phyloP scores from a whole-genome alignment of 2,888 invertebrate species.

The Leptopilina drosophilae region DNA sequence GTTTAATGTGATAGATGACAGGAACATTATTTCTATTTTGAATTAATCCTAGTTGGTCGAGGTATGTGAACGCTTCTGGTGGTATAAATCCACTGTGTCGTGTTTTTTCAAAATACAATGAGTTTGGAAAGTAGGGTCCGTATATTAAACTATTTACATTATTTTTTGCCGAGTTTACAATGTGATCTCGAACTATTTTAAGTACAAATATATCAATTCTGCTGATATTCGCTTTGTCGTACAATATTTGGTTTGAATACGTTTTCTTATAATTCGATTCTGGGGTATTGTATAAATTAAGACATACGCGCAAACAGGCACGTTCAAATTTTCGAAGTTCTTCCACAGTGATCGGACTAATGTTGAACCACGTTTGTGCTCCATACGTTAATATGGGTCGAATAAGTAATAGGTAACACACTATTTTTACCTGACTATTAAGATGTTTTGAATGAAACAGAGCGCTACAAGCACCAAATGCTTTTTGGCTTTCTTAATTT shows the following conservation, averaged over 20 bases:
- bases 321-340: slow-evolving; percentile 42
- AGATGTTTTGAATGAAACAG: slow-evolving; percentile 12
- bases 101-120: slow-evolving; percentile 22
- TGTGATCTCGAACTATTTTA: slow-evolving; percentile 30
- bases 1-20: not conserved
- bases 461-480: too few relatives aligned
- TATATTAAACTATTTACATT: slow-evolving; percentile 24
- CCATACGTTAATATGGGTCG: slow-evolving; percentile 43
- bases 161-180: not conserved
- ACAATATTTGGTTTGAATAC: slow-evolving; percentile 36
- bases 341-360: slow-evolving; percentile 42
- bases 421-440: slow-evolving; percentile 17
- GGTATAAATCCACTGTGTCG: slow-evolving; percentile 42
- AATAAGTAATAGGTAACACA: slow-evolving; percentile 18
- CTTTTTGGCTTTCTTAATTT: slow-evolving; percentile 55
- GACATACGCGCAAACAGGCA: slow-evolving; percentile 42
- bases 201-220: slow-evolving; percentile 38
- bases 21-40: not conserved
- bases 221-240: slow-evolving; percentile 37
- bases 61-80: slow-evolving; percentile 44
- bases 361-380: slow-evolving; percentile 46
- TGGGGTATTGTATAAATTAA: slow-evolving; percentile 33
- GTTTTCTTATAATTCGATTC: slow-evolving; percentile 41
- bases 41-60: slow-evolving; percentile 34
- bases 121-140: slow-evolving; percentile 6